phyloP scores from a whole-genome alignment of 2,888 invertebrate species.

The Gastrophysa polygoni region DNA sequence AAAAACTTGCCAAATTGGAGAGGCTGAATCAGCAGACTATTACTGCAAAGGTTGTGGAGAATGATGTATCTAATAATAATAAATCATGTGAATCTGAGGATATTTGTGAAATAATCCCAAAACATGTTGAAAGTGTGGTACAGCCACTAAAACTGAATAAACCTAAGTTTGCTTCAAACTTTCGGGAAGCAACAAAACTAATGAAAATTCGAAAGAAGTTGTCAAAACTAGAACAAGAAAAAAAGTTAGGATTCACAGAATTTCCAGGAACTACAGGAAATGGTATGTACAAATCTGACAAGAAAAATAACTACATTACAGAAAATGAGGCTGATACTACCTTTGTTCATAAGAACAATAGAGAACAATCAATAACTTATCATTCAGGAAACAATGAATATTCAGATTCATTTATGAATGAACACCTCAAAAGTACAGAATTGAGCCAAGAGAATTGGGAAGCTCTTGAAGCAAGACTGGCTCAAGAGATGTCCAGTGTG shows the following conservation, averaged over 20 bases:
- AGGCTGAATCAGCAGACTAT: slow-evolving; percentile 50
- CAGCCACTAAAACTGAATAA: slow-evolving; percentile 1
- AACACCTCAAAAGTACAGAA: slow-evolving; percentile 40
- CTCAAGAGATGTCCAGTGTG: slow-evolving; percentile 34
- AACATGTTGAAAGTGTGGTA: background rate
- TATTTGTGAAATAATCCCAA: background rate
- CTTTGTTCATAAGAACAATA: too few species aligned
- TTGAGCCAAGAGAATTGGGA: slow-evolving; percentile 55
- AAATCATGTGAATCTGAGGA: background rate
- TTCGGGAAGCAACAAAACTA: background rate
- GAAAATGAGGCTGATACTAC: background rate
- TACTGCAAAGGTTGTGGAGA: background rate
- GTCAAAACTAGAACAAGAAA: background rate
- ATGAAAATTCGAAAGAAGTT: background rate
- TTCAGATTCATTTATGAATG: background rate
- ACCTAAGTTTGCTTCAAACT: background rate
- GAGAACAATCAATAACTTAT: background rate
- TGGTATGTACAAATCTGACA: background rate
- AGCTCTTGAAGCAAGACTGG: slow-evolving; percentile 53
- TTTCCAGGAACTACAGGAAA: background rate
- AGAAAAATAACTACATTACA: background rate
- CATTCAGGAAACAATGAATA: background rate
- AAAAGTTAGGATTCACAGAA: background rate
- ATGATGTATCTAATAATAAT: background rate
- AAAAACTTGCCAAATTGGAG: slow-evolving; percentile 67